Evolutionary conservation across 2,888 invertebrate genomes (phyloP).

Genomic region (Melinaea menophilus): DNA sequence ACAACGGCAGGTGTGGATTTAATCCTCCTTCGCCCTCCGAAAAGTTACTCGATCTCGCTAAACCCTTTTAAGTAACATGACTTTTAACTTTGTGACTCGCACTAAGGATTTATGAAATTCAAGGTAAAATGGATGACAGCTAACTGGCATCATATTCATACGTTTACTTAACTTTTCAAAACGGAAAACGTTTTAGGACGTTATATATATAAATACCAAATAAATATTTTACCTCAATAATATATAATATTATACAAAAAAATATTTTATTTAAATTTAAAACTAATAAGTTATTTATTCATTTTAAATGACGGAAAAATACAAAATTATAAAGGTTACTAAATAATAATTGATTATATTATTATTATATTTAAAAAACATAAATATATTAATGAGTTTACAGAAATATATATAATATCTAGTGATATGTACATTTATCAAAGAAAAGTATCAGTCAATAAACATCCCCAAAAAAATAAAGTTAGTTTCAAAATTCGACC

Average conservation of each 20-base stretch:
- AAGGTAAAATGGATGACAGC: slow-evolving; percentile 36
- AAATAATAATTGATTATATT: too few species aligned
- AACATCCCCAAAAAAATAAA: background rate
- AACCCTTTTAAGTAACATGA: slow-evolving; percentile 76
- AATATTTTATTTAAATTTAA: too few species aligned
- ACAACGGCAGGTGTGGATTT: slow-evolving; percentile 63
- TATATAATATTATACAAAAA: too few species aligned
- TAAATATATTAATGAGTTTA: too few species aligned
- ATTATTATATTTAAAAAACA: too few species aligned
- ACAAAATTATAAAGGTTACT: too few species aligned
- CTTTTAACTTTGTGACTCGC: slow-evolving; percentile 76
- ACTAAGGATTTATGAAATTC: slow-evolving; percentile 61
- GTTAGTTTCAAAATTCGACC: background rate
- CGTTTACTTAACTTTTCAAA: slow-evolving; percentile 20
- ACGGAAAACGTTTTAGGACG: slow-evolving; percentile 15
- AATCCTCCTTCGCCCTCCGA: slow-evolving; percentile 65
- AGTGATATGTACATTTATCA: too few species aligned
- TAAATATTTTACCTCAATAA: too few species aligned
- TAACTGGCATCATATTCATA: slow-evolving; percentile 21
- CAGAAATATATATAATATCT: too few species aligned
- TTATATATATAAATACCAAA: too few species aligned
- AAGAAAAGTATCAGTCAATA: background rate
- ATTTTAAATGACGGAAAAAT: too few species aligned
- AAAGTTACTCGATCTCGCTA: slow-evolving; percentile 64
- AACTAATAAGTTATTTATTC: too few species aligned